Evolutionary conservation across 1,140 invertebrate genomes (phyloP).

Genomic region (Drosophila albomicans): DNA sequence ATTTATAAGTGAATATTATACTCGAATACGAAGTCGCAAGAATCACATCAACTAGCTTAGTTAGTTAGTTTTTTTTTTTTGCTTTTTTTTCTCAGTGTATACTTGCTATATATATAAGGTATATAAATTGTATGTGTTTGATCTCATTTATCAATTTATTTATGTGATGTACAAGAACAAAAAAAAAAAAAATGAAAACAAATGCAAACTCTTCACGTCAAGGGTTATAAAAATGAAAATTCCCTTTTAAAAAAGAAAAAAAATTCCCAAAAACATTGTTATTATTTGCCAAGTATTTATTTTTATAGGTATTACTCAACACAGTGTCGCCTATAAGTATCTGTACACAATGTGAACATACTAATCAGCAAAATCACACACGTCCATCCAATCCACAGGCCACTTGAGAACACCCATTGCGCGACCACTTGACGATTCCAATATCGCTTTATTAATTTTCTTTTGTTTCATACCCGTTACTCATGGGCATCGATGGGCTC

Average conservation of each 20-base stretch:
- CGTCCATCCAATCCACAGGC: slow-evolving; percentile 1
- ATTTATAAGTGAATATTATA: slow-evolving; percentile 59
- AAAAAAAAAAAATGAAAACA: not conserved
- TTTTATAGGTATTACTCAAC: slow-evolving; percentile 24
- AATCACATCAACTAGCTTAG: slow-evolving; percentile 45
- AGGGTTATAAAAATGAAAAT: slow-evolving; percentile 51
- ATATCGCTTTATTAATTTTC: slow-evolving; percentile 16
- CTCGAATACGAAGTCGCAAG: slow-evolving; percentile 9
- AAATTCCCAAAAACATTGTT: slow-evolving; percentile 19
- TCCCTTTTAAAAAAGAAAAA: slow-evolving; percentile 44
- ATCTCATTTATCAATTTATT: slow-evolving; percentile 73
- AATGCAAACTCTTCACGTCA: slow-evolving; percentile 10
- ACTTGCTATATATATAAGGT: slow-evolving; percentile 13
- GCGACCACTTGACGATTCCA: slow-evolving; percentile 16
- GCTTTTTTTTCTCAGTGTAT: slow-evolving; percentile 40
- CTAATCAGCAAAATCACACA: slow-evolving; percentile 44
- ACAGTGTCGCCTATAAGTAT: slow-evolving; percentile 34
- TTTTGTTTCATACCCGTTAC: not conserved
- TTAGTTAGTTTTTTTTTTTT: slow-evolving; percentile 8
- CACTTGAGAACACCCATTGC: slow-evolving; percentile 22
- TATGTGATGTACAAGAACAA: slow-evolving; percentile 58
- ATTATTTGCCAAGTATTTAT: slow-evolving; percentile 3
- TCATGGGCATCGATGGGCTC: no score
- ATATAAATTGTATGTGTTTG: slow-evolving; percentile 43
- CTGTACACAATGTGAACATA: slow-evolving; percentile 18